Evolutionary conservation across 2,888 invertebrate species (phyloP), one percentile per base, ranked within the genome.

Genomic region (Phoenoteleia sp.): DNA sequence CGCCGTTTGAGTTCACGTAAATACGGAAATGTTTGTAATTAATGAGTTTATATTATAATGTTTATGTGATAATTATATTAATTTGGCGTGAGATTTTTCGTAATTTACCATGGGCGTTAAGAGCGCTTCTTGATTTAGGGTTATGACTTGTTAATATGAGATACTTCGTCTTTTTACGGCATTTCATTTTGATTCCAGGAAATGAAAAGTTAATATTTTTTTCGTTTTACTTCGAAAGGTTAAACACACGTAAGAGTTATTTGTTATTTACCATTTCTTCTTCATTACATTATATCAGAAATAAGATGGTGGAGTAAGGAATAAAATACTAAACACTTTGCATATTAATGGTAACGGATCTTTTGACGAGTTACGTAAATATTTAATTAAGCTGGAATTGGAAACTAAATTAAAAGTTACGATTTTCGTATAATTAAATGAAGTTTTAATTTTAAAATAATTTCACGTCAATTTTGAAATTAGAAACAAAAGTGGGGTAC

Each of bases 11-110:
- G 39, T 72, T 81, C 81, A 17, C 67, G 77, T 74, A 77, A 81
- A 81, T 69, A 75, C 77, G 85, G 85, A 85, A 85, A 81, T 49
- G 67, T 74, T 77, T 56, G 45, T 67, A 60, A 77, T 77, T 75
- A 84, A 76, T 72, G 76, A 52, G 45, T 56, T 52, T 52, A 66
- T 62, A 74, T 83, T 67, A 67, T 79, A 83, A 83, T 74, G 67
- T 72, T 74, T 79, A 79, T 25, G 79, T 56, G 74, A 74, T 75
- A 75, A 84, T 84, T 84, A 74, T 52, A 64, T 77, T 81, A 75
- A 81, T 75, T 72, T 74, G 11, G 42, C 72, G 83, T 83, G 83
- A 77, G 83, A 83, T 67, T 83, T 77, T 83, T 56, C 23, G 67
- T 67, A 83, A 83, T 77, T 83, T 77, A 62, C 75, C 19, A 23